Base-by-base conservation (phyloP, 1,140 invertebrate species). In the Laupala kohalensis region DNA sequence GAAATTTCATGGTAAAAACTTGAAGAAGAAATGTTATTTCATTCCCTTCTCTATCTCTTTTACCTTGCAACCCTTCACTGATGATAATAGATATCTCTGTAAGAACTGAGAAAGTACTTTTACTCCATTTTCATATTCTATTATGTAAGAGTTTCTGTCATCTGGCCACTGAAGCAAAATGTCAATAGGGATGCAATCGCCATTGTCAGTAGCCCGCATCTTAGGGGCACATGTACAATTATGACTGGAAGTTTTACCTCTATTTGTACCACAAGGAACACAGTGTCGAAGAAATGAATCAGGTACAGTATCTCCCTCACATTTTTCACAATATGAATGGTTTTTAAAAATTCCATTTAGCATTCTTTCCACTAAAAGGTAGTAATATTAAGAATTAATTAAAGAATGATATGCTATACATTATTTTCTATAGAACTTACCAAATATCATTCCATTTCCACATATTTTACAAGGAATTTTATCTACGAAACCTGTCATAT, bases 41-140 rank as follows among this genome's bases (percentile, higher is more conserved):
- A 70, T 24, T 24, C 24, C 72, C 69, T 28, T 12, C 12, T 6
- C n/a, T 0, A 25, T n/a, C 0, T 5, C 6, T 69, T 72, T 76
- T 80, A 86, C 85, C 73, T 84, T 80, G 75, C 88, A 88, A 73
- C 84, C 77, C 27, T 82, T 79, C 71, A 81, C 76, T 6, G 83
- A 78, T 37, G 82, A 76, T 72, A 78, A 73, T 23, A 86, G 75
- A 75, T 88, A 78, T 3, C 76, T 78, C 73, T 78, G 76, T 25
- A 88, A 80, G 74, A 85, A 85, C 63, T 78, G 76, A 71, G 86
- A 86, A 25, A 83, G 78, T 26, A 83, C 71, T 23, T 73, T 77
- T 25, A 77, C 66, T 13, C 77, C 77, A 71, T 73, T 78, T 24
- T 78, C 74, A 73, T 79, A 84, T 64, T 81, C 77, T 5, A 84